Percentiles rank a stretch among this genome's conserved stretches.
Conservation (phyloP, 2,888 invertebrate genomes). For the Nematopogon swammerdamellus region DNA sequence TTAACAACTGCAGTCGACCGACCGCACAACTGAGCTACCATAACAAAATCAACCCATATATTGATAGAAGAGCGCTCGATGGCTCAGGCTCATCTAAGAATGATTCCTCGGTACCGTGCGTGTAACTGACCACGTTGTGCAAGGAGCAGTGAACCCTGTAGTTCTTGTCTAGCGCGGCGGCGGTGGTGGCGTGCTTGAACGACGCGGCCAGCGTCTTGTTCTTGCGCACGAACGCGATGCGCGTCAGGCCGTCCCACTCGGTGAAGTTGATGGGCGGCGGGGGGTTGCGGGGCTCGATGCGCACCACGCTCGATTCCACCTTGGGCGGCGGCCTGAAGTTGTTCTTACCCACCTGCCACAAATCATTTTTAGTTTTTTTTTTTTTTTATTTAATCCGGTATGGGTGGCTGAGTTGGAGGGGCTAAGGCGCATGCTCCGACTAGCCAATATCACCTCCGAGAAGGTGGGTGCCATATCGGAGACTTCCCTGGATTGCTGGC, state of each 20-base stretch:
- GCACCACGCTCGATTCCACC: constrained; percentile 97
- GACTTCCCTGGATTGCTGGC: no score
- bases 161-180: constrained; percentile 86
- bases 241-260: constrained; percentile 97
- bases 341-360: constrained; percentile 85
- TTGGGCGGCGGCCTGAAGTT: constrained; percentile 99
- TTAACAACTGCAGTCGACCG: no score
- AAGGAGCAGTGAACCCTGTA: constrained; percentile 86
- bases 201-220: constrained; percentile 92
- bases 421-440: no score
- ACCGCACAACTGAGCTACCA: no score
- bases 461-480: no score
- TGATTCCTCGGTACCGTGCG: no score
- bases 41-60: no score
- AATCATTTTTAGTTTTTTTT: constrained; percentile 9
- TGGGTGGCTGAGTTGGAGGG: no score
- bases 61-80: no score
- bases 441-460: no score
- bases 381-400: background rate
- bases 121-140: constrained; percentile 65
- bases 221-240: constrained; percentile 93
- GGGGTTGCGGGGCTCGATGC: constrained; percentile 96
- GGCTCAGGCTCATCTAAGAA: no score
- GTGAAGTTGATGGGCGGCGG: constrained; percentile 94
- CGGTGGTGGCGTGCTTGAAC: constrained; percentile 83